A percentile compares a stretch with the other conserved stretches of the same genome.
These are phyloP conservation scores for Peromyscus polionotus DNA, from an alignment of 2,113 vertebrate genomes.

Conservation along the genomic window DNA sequence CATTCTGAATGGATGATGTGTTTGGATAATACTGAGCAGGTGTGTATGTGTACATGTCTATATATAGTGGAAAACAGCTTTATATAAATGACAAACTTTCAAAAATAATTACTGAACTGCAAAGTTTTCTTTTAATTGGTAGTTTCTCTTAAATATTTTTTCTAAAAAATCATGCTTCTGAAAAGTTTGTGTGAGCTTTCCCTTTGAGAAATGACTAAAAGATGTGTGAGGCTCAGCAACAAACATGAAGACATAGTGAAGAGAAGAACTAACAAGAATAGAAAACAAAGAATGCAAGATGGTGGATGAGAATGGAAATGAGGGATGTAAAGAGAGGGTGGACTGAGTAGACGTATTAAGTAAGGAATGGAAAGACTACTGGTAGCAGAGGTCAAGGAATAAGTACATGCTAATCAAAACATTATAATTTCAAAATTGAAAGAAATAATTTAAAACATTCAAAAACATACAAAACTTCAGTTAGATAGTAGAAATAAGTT, in stretches of 20 bases:
- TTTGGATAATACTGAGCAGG: neutral
- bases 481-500: neutral
- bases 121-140: neutral
- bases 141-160: neutral
- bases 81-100: neutral
- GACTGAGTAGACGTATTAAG: neutral
- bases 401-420: neutral
- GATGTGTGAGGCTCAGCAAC: neutral
- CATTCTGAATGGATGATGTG: neutral
- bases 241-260: neutral
- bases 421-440: neutral
- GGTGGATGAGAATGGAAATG: neutral
- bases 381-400: neutral
- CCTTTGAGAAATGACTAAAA: neutral
- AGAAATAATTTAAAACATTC: neutral
- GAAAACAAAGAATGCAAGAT: neutral
- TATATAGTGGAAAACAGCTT: too few relatives aligned
- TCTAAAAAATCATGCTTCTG: neutral
- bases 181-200: neutral
- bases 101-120: neutral
- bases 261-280: neutral
- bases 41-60: neutral
- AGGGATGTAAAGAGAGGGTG: neutral
- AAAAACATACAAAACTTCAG: neutral
- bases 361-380: neutral